phyloP scores from a whole-genome alignment of 2,888 invertebrate species.

The Muscina levida region DNA sequence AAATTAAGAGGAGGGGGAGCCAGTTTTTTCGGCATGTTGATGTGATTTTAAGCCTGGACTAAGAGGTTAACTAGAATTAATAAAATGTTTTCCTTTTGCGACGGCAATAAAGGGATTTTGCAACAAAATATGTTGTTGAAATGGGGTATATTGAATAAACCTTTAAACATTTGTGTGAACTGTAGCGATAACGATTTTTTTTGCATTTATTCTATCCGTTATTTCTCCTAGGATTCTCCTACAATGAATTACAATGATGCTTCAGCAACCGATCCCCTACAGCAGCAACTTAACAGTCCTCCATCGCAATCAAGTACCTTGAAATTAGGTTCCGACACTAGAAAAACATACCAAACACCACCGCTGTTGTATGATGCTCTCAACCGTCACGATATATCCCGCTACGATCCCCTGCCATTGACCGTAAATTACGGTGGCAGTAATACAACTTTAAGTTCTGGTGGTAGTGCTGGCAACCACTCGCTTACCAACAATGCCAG shows the following conservation, averaged over 20 bases:
- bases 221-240: slow-evolving; percentile 66
- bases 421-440: slow-evolving; percentile 73
- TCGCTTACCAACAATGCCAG: slow-evolving; percentile 64
- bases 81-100: slow-evolving; percentile 1
- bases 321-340: slow-evolving; percentile 76
- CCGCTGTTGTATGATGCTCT: slow-evolving; percentile 78
- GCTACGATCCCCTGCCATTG: slow-evolving; percentile 76
- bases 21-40: too few relatives aligned
- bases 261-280: slow-evolving; percentile 68
- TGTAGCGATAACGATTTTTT: slow-evolving; percentile 17
- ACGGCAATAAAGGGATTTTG: slow-evolving; percentile 15
- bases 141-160: slow-evolving; percentile 14
- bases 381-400: slow-evolving; percentile 72
- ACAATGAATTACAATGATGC: slow-evolving; percentile 69
- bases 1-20: slow-evolving; percentile 9
- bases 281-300: slow-evolving; percentile 75
- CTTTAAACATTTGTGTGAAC: slow-evolving; percentile 5
- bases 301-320: slow-evolving; percentile 79
- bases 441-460: slow-evolving; percentile 71
- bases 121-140: slow-evolving; percentile 26
- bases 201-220: slow-evolving; percentile 25
- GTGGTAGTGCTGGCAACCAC: slow-evolving; percentile 69
- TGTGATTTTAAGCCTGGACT: neutral
- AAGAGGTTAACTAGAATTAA: slow-evolving; percentile 7
- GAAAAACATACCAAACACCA: slow-evolving; percentile 75